Evolutionary conservation across 2,888 invertebrate species (phyloP), one percentile per base, ranked within the genome.

Genomic region (Hirtodrosophila confusa): DNA sequence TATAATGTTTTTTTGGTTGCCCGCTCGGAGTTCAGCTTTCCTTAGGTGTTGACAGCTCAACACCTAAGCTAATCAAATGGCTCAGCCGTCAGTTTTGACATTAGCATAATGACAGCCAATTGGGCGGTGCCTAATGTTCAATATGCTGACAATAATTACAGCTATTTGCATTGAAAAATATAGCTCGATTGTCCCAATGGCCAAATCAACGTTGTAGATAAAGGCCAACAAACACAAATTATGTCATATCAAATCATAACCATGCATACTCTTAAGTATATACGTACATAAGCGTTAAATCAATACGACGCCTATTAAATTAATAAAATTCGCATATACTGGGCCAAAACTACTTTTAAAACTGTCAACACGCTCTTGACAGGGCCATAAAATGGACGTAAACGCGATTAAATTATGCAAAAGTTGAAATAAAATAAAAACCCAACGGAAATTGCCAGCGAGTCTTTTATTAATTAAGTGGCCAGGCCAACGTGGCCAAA

Each of bases 81-180:
- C 55, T 48, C 23, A 54, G 39, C 57, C 35, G 39, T 56, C 61
- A 31, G 44, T 29, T 51, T 41, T 61, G 70, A 68, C 69, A 74
- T 83, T 80, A 80, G 53, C 72, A 80, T 80, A 80, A 69, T 63
- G 70, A 45, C 60, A 44, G 66, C 43, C 54, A 37, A 48, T 54
- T 61, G 56, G 68, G 68, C 60, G 51, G 53, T 35, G 44, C 44
- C 11, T 33, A 43, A 23, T 60, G 55, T 33, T 48, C 43, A 64
- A 58, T 62, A 48, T 10, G 31, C 36, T 8, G 37, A 29, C 45
- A 44, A 41, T 61, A 61, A 73, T 80, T 68, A 75, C 60, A 41
- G 51, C 45, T 61, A 61, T 69, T 69, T 40, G 17, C 27, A 11
- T 35, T 9, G 11, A n/a, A 33, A 43, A 39, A 12, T 24, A 29